Evolutionary conservation across 2,797 vertebrate species (phyloP).

Genomic region (Tenualosa ilisha): DNA sequence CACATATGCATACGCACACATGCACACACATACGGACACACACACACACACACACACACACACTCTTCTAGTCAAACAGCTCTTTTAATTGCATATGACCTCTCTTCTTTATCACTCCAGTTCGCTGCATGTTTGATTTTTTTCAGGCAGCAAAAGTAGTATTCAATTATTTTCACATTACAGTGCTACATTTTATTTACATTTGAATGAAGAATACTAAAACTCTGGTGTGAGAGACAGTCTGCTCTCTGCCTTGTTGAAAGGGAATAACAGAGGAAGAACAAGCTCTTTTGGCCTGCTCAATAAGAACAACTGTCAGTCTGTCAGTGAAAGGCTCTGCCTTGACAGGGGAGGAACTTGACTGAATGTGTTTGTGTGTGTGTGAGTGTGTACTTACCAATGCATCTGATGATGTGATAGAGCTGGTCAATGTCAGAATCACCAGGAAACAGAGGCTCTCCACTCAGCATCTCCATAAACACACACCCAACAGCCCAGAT

Average conservation of each 20-base stretch:
- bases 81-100: no score
- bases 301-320: background rate
- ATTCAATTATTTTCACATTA: background rate
- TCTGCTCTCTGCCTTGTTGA: background rate
- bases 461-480: slow-evolving; percentile 85
- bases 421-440: slow-evolving; percentile 92
- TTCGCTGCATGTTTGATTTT: no score
- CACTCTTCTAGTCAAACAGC: background rate
- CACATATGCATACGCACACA: background rate
- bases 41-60: slow-evolving; percentile 1
- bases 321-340: background rate
- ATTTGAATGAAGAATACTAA: background rate
- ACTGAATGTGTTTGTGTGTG: background rate
- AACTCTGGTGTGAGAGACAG: background rate
- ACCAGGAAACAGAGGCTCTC: slow-evolving; percentile 86
- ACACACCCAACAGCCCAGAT: slow-evolving; percentile 88
- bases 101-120: no score
- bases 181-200: background rate
- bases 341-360: background rate
- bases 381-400: slow-evolving; percentile 77
- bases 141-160: no score
- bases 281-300: background rate
- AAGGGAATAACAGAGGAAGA: background rate
- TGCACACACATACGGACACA: background rate
- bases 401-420: slow-evolving; percentile 82